Conservation (phyloP, 1,140 invertebrate genomes). For the Drosophila asahinai region DNA sequence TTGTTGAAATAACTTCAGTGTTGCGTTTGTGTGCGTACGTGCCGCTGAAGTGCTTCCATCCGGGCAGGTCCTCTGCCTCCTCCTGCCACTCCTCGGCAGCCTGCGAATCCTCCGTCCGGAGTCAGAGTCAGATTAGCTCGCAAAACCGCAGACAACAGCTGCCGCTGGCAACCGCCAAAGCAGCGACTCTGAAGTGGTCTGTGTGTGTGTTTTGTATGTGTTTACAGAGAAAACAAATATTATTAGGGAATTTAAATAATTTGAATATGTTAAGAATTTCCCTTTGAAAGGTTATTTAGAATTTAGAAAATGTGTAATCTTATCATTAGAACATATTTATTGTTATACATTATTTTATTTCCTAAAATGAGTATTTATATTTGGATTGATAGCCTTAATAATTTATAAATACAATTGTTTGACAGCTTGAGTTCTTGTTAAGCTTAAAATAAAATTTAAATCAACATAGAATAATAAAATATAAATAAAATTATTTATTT, state of each 20-base stretch:
- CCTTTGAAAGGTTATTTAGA: not conserved
- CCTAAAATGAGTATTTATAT: no score
- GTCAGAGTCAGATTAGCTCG: constrained; percentile 75
- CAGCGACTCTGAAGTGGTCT: constrained; percentile 37
- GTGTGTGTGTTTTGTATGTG: constrained; percentile 36
- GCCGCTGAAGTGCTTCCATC: constrained; percentile 71
- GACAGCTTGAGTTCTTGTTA: no score
- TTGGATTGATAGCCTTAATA: no score
- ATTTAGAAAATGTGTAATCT: not conserved
- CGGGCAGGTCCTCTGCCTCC: constrained; percentile 5
- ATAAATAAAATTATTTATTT: no score
- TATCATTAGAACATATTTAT: no score
- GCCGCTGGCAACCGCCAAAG: constrained; percentile 56
- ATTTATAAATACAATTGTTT: no score
- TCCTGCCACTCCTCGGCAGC: no score
- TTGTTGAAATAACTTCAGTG: constrained; percentile 82
- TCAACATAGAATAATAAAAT: no score
- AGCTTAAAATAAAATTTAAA: no score
- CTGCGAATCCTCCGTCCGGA: constrained; percentile 33
- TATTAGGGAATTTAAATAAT: not conserved
- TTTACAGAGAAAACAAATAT: constrained; percentile 20
- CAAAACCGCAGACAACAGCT: constrained; percentile 82
- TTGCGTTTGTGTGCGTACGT: constrained; percentile 79
- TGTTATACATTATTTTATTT: no score
- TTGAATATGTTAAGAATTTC: not conserved